These are phyloP conservation scores for Lucinisca nassula DNA, from an alignment of 2,888 invertebrate species.

Conservation along the genomic window DNA sequence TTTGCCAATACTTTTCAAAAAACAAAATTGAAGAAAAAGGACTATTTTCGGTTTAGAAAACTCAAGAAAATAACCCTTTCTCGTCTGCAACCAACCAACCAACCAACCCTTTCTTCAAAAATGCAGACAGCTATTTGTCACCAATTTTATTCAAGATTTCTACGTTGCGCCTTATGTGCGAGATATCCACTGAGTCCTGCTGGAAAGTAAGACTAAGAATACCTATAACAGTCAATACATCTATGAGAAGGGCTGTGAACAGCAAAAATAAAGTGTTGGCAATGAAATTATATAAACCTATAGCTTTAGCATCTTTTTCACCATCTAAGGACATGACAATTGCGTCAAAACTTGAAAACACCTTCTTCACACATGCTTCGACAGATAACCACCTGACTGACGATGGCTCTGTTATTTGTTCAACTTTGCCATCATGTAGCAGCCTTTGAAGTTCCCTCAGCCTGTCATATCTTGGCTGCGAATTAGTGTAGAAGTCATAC, in stretches of 20 bases:
- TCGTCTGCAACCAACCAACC: no score
- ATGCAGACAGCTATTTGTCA: no score
- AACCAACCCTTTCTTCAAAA: no score
- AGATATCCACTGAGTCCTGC: no score
- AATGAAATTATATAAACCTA: slow-evolving; percentile 13
- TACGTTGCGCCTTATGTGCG: no score
- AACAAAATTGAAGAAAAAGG: no score
- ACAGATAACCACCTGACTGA: slow-evolving; percentile 36
- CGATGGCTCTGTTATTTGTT: slow-evolving; percentile 33
- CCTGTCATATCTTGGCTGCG: slow-evolving; percentile 53
- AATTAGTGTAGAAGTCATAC: slow-evolving; percentile 40
- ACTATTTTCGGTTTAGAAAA: no score
- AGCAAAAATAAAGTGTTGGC: slow-evolving; percentile 10
- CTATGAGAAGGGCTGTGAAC: slow-evolving; percentile 30
- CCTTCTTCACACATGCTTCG: slow-evolving; percentile 26
- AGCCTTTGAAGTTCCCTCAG: slow-evolving; percentile 28
- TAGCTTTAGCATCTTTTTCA: slow-evolving; percentile 26
- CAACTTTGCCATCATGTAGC: slow-evolving; percentile 26
- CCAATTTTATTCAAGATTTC: no score
- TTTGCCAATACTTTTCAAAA: no score
- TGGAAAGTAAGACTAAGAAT: slow-evolving; percentile 38
- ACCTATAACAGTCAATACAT: slow-evolving; percentile 29
- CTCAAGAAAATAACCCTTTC: no score
- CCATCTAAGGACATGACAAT: slow-evolving; percentile 27
- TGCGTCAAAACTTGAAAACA: slow-evolving; percentile 25